Percentiles rank a stretch among this genome's conserved stretches.
Evolutionary conservation across 2,797 vertebrate species (phyloP).

Genomic region (Chaunax sp.): DNA sequence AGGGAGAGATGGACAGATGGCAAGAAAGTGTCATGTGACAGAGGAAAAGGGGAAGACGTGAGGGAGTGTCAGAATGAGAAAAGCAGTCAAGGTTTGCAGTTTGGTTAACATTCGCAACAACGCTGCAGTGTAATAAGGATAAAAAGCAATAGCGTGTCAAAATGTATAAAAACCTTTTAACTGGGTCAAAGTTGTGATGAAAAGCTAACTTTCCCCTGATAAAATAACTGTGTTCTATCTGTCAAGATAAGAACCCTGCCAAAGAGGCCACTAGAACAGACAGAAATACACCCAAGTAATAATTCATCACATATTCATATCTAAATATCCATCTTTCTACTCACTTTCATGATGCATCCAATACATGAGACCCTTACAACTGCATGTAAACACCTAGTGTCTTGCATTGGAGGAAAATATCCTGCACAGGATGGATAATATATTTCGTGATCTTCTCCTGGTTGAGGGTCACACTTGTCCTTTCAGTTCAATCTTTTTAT

Average conservation of each 20-base stretch:
- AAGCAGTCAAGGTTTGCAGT: conserved; percentile 32
- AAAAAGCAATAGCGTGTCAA: background rate
- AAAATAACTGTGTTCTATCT: conserved; percentile 29
- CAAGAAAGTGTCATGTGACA: conserved; percentile 49
- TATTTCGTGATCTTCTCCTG: too few species aligned
- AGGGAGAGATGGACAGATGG: conserved; percentile 63
- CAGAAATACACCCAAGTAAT: conserved; percentile 66
- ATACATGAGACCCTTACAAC: conserved; percentile 26
- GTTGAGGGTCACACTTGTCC: too few species aligned
- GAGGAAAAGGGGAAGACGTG: conserved; percentile 40
- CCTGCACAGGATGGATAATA: background rate
- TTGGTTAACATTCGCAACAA: conserved; percentile 19
- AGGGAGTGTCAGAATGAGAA: conserved; percentile 35
- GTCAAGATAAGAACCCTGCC: conserved; percentile 56
- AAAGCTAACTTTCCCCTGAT: conserved; percentile 36
- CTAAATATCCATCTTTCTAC: conserved; percentile 52
- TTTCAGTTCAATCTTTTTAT: too few species aligned
- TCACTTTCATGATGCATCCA: conserved; percentile 38
- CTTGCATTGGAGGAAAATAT: conserved; percentile 15
- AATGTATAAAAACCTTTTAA: background rate
- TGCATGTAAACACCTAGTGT: background rate
- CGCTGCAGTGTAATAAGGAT: background rate
- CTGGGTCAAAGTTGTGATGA: conserved; percentile 42
- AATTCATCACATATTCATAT: conserved; percentile 62
- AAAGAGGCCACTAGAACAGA: conserved; percentile 71